Evolutionary conservation across 2,888 invertebrate species (phyloP), one percentile per base, ranked within the genome.

Genomic region (Fabriciana adippe): DNA sequence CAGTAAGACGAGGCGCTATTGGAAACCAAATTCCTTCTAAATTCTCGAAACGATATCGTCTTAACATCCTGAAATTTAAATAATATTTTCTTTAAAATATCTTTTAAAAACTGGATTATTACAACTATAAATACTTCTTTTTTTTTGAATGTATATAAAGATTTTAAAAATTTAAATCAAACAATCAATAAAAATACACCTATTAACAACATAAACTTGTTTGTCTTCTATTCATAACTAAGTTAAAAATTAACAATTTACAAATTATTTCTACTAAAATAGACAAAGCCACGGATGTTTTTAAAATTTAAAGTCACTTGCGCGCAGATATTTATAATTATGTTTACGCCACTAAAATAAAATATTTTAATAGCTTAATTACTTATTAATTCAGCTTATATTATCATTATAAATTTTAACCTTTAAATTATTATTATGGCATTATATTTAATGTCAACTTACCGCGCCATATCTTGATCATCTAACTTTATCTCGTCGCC

Each of bases 11-110:
- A 11, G 94, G 94, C 0, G 95, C 95, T 77, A 94, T 93, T 1
- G 95, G 95, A 74, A 96, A 94, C 95, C 95, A 95, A 67, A 96
- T 87, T 68, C 94, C 94, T 87, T 95, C 95, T 54, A 96, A 86
- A 69, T 93, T 84, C 47, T 92, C 87, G 77, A 96, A 95, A 74
- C 94, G 94, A 80, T 94, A 92, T 61, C 95, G 94, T 18, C 94
- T 94, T 73, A 95, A 92, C 81, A 96, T 92, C 79, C 95, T 94
- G 87, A 75, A 94, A 88, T 48, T 18, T 13, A 57, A 16, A 56
- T 55, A 41, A 63, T 56, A 5, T 14, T 59, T 55, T 1, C 13
- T 64, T 60, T 57, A 51, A 65, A n/a, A 45, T 47, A 31, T 11
- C 18, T 35, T 55, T 41, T 8, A 13, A 5, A 18, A 41, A 41